These are phyloP conservation scores for Athene cunicularia DNA, from an alignment of 2,113 vertebrate species.

Conservation along the genomic window DNA sequence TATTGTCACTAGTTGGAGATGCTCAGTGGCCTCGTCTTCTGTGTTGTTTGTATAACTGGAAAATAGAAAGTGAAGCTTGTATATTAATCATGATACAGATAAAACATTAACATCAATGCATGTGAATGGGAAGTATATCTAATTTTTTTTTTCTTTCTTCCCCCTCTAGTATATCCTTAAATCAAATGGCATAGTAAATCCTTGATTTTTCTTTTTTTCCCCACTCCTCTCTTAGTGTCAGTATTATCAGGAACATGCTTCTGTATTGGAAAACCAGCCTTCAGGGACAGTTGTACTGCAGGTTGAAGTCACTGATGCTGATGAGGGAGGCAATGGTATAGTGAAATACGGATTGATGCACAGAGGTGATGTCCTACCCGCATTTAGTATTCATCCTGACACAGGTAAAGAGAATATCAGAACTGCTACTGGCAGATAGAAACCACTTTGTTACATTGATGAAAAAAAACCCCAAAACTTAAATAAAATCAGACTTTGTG, in stretches of 20 bases:
- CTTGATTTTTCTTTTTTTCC: neutral
- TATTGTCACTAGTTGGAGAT: neutral
- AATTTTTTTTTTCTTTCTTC: neutral
- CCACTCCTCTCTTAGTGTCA: slow-evolving; percentile 75
- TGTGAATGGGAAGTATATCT: neutral
- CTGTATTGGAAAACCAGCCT: slow-evolving; percentile 89
- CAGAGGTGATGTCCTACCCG: slow-evolving; percentile 84
- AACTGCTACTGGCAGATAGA: neutral
- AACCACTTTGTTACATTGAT: neutral
- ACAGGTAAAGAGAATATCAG: slow-evolving; percentile 74
- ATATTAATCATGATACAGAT: neutral
- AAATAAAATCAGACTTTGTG: neutral
- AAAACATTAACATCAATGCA: neutral
- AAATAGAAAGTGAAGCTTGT: neutral
- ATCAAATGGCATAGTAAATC: neutral
- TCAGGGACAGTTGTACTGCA: slow-evolving; percentile 85
- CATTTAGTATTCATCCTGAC: slow-evolving; percentile 87
- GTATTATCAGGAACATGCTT: slow-evolving; percentile 82
- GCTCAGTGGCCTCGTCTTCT: neutral
- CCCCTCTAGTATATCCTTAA: neutral
- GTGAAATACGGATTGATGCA: slow-evolving; percentile 91
- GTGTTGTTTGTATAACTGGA: neutral
- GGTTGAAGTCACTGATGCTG: slow-evolving; percentile 86
- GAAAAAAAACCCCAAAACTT: neutral
- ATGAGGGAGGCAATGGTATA: slow-evolving; percentile 86